phyloP scores from a whole-genome alignment of 92 coral and sea anemone species.

The Palythoa grandis region DNA sequence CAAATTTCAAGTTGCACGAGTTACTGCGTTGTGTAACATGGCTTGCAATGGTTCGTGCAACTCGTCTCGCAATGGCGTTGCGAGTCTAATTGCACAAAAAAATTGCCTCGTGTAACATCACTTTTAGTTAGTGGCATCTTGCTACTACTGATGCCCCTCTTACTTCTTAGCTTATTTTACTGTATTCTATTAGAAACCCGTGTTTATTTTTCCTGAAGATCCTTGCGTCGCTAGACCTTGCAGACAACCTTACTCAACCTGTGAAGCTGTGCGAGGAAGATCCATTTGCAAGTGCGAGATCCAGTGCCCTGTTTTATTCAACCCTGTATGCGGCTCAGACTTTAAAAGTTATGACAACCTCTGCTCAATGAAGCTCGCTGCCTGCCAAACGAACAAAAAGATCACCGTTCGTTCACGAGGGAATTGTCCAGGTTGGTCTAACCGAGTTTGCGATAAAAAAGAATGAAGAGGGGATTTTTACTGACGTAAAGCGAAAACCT shows the following conservation, averaged over 20 bases:
- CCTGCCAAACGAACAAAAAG: conserved; percentile 9
- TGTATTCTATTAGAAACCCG: too few relatives aligned
- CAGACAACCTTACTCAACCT: conserved; percentile 22
- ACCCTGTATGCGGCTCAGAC: conserved; percentile 25
- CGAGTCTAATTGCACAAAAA: too few relatives aligned
- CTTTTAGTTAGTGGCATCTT: too few relatives aligned
- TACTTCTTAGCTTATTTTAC: too few relatives aligned
- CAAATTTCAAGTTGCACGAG: too few relatives aligned
- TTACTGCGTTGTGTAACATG: too few relatives aligned
- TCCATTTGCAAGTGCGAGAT: background rate
- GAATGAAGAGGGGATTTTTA: background rate
- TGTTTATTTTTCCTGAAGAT: background rate
- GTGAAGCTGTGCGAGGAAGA: conserved; percentile 21
- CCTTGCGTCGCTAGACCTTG: conserved; percentile 30
- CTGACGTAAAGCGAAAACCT: too few relatives aligned
- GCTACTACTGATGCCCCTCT: too few relatives aligned
- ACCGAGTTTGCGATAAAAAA: too few relatives aligned
- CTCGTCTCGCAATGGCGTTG: too few relatives aligned
- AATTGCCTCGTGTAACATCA: too few relatives aligned
- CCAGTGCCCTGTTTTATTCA: conserved; percentile 10
- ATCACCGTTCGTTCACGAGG: conserved; percentile 18
- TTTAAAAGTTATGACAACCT: conserved; percentile 26
- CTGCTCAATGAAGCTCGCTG: conserved; percentile 2
- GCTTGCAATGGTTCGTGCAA: too few relatives aligned
- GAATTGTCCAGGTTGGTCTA: conserved; percentile 7